Percentiles rank a stretch among this genome's conserved stretches.
These are phyloP conservation scores for Solea senegalensis DNA, from an alignment of 2,113 vertebrate genomes.

Conservation along the genomic window DNA sequence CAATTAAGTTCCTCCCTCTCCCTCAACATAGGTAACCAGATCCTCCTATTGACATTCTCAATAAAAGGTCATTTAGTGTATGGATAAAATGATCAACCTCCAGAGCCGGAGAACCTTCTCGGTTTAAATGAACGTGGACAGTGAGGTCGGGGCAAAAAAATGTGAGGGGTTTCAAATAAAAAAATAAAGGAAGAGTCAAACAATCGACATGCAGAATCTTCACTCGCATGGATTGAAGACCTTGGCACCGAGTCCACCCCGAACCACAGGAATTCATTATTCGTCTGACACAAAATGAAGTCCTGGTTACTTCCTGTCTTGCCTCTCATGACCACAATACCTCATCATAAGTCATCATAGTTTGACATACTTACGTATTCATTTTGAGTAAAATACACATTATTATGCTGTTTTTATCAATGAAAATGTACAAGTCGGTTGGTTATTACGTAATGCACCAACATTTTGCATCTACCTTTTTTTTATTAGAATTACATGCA, in stretches of 20 bases:
- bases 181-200: background rate
- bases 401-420: no score
- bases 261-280: conserved; percentile 81
- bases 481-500: no score
- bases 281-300: conserved; percentile 79
- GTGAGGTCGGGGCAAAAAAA: conserved; percentile 53
- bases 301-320: conserved; percentile 75
- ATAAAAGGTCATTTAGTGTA: conserved; percentile 81
- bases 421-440: no score
- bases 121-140: conserved; percentile 60
- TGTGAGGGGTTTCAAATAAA: conserved; percentile 60
- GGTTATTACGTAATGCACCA: no score
- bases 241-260: conserved; percentile 68
- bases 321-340: conserved; percentile 80
- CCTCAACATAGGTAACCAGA: conserved; percentile 81
- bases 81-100: conserved; percentile 74
- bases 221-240: conserved; percentile 62
- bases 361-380: conserved; percentile 36
- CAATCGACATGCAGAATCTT: conserved; percentile 57
- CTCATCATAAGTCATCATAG: conserved; percentile 80
- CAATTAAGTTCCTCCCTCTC: conserved; percentile 79
- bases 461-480: no score
- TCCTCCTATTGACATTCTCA: conserved; percentile 80
- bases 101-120: conserved; percentile 51
- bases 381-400: no score